Evolutionary conservation across 2,113 vertebrate genomes (phyloP).

Genomic region (Excalfactoria chinensis): DNA sequence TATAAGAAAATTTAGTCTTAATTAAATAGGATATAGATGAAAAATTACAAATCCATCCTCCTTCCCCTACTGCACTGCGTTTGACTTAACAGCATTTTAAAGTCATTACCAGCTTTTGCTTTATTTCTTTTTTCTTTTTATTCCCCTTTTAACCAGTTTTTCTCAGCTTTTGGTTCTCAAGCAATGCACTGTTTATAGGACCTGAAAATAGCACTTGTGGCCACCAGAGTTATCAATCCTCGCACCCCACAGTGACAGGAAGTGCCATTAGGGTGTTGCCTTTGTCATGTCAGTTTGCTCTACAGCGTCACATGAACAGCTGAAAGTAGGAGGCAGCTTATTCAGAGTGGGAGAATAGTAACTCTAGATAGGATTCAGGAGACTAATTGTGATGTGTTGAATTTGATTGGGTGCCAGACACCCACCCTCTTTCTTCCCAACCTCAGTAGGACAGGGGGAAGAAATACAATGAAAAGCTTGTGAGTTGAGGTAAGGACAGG

Average conservation of each 20-base stretch:
- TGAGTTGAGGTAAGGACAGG: background rate
- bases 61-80: background rate
- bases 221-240: background rate
- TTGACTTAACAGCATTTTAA: background rate
- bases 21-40: conserved; percentile 35
- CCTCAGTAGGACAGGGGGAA: accelerated
- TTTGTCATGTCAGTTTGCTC: background rate
- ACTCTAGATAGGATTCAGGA: background rate
- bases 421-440: background rate
- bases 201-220: background rate
- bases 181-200: background rate
- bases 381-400: background rate
- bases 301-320: background rate
- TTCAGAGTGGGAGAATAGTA: background rate
- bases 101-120: background rate
- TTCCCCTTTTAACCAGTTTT: background rate
- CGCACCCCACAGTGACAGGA: background rate
- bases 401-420: background rate
- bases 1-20: background rate
- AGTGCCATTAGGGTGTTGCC: background rate
- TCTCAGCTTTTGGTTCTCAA: background rate
- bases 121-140: background rate
- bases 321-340: background rate
- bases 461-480: background rate
- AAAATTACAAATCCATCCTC: conserved; percentile 26